A percentile compares a stretch with the other conserved stretches of the same genome.
These are phyloP conservation scores for Sicus ferrugineus DNA, from an alignment of 2,888 invertebrate species.

Conservation along the genomic window DNA sequence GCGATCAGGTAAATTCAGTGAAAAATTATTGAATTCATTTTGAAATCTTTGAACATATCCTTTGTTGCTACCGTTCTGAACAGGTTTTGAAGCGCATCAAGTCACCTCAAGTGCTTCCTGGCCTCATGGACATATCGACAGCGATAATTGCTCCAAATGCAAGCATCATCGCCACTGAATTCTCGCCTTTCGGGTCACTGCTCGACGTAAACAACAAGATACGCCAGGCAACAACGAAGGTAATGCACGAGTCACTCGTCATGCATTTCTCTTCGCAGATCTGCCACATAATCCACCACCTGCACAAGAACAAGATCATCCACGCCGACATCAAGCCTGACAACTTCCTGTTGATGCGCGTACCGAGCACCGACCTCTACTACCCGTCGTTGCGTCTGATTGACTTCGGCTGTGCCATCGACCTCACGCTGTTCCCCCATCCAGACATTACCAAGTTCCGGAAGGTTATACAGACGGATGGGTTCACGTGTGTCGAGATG, in stretches of 20 bases:
- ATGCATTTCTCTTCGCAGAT: constrained; percentile 86
- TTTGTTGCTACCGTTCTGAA: background rate
- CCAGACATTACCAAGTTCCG: constrained; percentile 76
- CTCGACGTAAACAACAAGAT: constrained; percentile 82
- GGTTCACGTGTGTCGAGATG: constrained; percentile 92
- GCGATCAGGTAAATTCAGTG: constrained; percentile 61
- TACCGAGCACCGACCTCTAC: constrained; percentile 71
- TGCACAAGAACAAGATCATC: constrained; percentile 88
- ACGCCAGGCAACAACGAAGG: constrained; percentile 75
- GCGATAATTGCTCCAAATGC: constrained; percentile 84
- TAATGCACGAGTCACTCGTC: constrained; percentile 77
- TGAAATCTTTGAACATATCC: background rate
- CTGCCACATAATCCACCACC: constrained; percentile 81
- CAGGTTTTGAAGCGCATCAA: constrained; percentile 59
- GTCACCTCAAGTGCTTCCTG: constrained; percentile 68
- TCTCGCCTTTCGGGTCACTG: constrained; percentile 83
- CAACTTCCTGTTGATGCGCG: constrained; percentile 84
- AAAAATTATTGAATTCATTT: background rate
- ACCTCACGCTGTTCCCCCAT: constrained; percentile 86
- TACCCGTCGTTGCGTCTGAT: constrained; percentile 84
- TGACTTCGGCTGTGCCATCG: constrained; percentile 95
- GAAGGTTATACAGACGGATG: constrained; percentile 79
- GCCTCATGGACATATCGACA: constrained; percentile 82
- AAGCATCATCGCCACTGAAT: constrained; percentile 85
- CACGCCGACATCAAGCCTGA: constrained; percentile 97